These are phyloP conservation scores for Xestia sexstrigata DNA, from an alignment of 2,888 invertebrate species.

Conservation along the genomic window DNA sequence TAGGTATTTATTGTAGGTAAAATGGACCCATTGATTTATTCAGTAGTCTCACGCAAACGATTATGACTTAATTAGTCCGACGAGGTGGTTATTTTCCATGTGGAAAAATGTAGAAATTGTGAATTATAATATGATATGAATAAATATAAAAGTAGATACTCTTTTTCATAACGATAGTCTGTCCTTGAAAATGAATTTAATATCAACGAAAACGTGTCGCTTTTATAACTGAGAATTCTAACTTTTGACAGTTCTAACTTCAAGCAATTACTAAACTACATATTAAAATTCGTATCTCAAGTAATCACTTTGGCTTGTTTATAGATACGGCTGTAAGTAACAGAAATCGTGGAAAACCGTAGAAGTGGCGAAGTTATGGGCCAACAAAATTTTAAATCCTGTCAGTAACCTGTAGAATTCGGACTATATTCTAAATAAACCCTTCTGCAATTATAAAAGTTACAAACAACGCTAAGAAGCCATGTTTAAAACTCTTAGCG, in stretches of 20 bases:
- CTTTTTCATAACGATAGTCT: neutral
- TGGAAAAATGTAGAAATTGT: too few relatives aligned
- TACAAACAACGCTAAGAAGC: neutral
- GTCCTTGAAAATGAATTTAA: neutral
- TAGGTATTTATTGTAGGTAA: neutral
- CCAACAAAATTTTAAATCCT: too few relatives aligned
- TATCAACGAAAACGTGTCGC: too few relatives aligned
- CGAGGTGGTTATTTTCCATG: slow-evolving; percentile 4
- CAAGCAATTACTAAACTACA: too few relatives aligned
- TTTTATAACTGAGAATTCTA: neutral
- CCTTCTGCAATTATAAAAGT: neutral
- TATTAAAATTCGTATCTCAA: too few relatives aligned
- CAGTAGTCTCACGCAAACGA: slow-evolving; percentile 34
- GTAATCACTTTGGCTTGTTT: too few relatives aligned
- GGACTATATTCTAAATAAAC: neutral
- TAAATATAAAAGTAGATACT: neutral
- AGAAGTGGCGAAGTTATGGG: too few relatives aligned
- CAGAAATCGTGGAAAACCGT: too few relatives aligned
- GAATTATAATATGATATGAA: neutral
- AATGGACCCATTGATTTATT: slow-evolving; percentile 42
- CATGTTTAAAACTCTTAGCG: slow-evolving; percentile 33
- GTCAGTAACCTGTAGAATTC: neutral
- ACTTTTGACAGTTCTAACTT: too few relatives aligned
- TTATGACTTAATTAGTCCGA: slow-evolving; percentile 14
- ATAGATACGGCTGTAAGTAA: too few relatives aligned